phyloP scores from a whole-genome alignment of 2,113 vertebrate species.

The Scartelaos histophorus region DNA sequence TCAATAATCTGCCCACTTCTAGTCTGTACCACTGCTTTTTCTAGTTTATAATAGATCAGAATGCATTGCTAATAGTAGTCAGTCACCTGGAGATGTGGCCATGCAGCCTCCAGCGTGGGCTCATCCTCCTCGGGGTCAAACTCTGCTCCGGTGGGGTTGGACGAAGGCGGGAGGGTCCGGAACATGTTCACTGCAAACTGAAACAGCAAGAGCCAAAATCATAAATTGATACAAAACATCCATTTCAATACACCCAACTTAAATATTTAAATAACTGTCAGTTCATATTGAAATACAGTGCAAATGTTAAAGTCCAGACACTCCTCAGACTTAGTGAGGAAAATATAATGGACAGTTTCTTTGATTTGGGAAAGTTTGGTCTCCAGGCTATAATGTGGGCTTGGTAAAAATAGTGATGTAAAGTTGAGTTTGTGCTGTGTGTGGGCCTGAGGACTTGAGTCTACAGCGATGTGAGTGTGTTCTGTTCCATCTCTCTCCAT shows the following conservation, averaged over 20 bases:
- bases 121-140: conserved; percentile 98
- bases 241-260: too few species aligned
- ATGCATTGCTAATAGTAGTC: not conserved
- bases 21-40: too few species aligned
- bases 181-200: conserved; percentile 99
- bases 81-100: conserved; percentile 92
- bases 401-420: conserved; percentile 11
- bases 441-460: conserved; percentile 32
- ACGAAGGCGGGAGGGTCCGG: conserved; percentile 93
- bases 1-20: too few species aligned
- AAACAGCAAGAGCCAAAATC: not conserved
- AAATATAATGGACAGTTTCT: not conserved
- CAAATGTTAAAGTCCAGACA: not conserved
- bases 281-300: not conserved
- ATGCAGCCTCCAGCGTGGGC: conserved; percentile 95
- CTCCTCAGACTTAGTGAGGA: not conserved
- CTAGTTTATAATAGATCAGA: too few species aligned
- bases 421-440: conserved; percentile 35
- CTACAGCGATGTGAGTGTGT: conserved; percentile 60
- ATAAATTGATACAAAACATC: too few species aligned
- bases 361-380: not conserved
- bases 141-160: conserved; percentile 96
- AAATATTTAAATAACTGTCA: not conserved
- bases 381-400: not conserved
- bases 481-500: conserved; percentile 56